Evolutionary conservation across 2,113 vertebrate species (phyloP), one percentile per base, ranked within the genome.

Genomic region (Litocranius walleri): DNA sequence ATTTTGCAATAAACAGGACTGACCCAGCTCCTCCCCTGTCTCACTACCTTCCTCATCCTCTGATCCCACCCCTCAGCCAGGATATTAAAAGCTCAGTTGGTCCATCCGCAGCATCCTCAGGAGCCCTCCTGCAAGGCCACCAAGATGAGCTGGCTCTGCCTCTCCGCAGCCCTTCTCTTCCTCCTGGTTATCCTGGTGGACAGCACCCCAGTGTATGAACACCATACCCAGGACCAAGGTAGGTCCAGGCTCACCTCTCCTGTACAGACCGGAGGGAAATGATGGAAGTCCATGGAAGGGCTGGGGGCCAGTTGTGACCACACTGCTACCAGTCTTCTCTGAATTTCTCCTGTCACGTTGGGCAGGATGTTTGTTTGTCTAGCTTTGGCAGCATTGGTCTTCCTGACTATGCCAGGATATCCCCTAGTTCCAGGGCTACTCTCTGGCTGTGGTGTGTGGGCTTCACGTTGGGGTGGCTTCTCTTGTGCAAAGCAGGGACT

Each of bases 1-100:
- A 13, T 67, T 19, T 25, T 0, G 0, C 30, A n/a, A 81, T 52
- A 12, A 14, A 10, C 11, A 33, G 29, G 23, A 57, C 19, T 2
- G 23, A 30, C 17, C 21, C 12, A 12, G 43, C 27, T 71, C 30
- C 43, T 54, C 62, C 57, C 56, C 14, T 27, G 4, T 29, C 77
- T 33, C 77, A 80, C 45, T 52, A 10, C 62, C 9, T 19, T 21
- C 19, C 30, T 19, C 9, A 14, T 21, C 19, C 30, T 19, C 52
- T 19, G 59, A 23, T 12, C n/a, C 33, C 85, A 62, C 16, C 52
- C 29, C 48, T 78, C 62, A 16, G 23, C 36, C 62, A 50, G 56
- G 7, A 6, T 81, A 12, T 14, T 43, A 48, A 56, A 62, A 77
- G 36, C 71, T 40, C n/a, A 9, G 23, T 6, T 29, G 3, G 33